Evolutionary conservation across 2,888 invertebrate genomes (phyloP).

Genomic region (Diaprepes abbreviatus): DNA sequence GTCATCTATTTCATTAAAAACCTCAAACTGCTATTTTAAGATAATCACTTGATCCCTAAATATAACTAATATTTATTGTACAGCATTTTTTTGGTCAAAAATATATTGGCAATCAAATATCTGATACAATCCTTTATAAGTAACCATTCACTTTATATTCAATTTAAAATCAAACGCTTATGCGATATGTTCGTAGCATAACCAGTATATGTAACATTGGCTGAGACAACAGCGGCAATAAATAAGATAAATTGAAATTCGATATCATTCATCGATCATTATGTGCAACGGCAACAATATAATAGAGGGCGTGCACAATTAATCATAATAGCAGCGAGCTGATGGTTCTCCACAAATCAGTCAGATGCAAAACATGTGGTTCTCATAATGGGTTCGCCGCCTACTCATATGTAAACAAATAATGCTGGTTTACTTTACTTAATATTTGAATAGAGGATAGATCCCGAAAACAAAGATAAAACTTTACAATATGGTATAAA

Average conservation of each 20-base stretch:
- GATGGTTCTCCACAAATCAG: conserved; percentile 57
- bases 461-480: not conserved
- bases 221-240: conserved; percentile 46
- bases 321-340: conserved; percentile 48
- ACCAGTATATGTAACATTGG: conserved; percentile 40
- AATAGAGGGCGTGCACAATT: conserved; percentile 52
- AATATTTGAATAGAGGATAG: not conserved
- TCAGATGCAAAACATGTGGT: conserved; percentile 60
- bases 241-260: conserved; percentile 55
- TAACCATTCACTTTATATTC: not conserved
- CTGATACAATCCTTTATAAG: too few relatives aligned
- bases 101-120: too few relatives aligned
- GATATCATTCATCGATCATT: conserved; percentile 55
- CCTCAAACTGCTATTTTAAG: too few relatives aligned
- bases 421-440: conserved; percentile 11
- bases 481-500: too few relatives aligned
- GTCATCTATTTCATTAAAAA: too few relatives aligned
- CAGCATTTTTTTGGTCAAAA: too few relatives aligned
- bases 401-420: conserved; percentile 53
- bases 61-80: too few relatives aligned
- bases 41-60: too few relatives aligned
- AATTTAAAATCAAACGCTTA: not conserved
- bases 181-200: conserved; percentile 4
- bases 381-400: conserved; percentile 60
- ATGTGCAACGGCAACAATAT: conserved; percentile 45